Percentiles rank a stretch among this genome's conserved stretches.
Conservation (phyloP, 2,113 vertebrate species). For the Pterocles orientalis region DNA sequence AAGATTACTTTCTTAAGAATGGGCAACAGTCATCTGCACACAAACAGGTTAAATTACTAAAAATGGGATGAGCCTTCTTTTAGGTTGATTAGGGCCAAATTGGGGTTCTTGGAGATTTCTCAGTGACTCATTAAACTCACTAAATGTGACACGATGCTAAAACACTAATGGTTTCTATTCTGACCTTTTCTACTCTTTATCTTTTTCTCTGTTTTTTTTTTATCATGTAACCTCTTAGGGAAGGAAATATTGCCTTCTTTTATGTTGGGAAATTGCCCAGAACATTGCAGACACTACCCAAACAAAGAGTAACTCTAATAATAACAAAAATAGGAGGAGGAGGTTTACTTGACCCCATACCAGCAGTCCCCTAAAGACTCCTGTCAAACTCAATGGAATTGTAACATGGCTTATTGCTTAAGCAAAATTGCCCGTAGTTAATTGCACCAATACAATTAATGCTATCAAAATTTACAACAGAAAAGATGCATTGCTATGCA, state of each 20-base stretch:
- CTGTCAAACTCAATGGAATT: background rate
- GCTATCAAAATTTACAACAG: background rate
- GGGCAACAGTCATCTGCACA: background rate
- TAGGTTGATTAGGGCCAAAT: background rate
- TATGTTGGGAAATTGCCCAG: slow-evolving; percentile 69
- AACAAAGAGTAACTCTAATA: slow-evolving; percentile 55
- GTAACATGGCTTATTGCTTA: background rate
- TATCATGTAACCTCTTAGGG: slow-evolving; percentile 60
- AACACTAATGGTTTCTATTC: slow-evolving; percentile 1
- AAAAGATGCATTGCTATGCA: background rate
- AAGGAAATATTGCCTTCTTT: slow-evolving; percentile 70
- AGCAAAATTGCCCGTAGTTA: background rate
- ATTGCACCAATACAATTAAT: background rate
- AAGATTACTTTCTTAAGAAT: background rate
- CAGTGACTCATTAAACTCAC: background rate
- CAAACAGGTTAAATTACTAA: background rate
- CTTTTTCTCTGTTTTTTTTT: slow-evolving; percentile 51
- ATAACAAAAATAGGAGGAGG: slow-evolving; percentile 45
- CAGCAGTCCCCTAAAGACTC: background rate
- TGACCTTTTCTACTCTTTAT: slow-evolving; percentile 39
- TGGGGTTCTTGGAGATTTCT: background rate
- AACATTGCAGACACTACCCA: slow-evolving; percentile 61
- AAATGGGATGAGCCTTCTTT: background rate
- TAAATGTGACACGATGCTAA: slow-evolving; percentile 42
- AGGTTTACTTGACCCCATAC: slow-evolving; percentile 29